Evolutionary conservation across 2,113 vertebrate genomes (phyloP).

Genomic region (Semnopithecus entellus): DNA sequence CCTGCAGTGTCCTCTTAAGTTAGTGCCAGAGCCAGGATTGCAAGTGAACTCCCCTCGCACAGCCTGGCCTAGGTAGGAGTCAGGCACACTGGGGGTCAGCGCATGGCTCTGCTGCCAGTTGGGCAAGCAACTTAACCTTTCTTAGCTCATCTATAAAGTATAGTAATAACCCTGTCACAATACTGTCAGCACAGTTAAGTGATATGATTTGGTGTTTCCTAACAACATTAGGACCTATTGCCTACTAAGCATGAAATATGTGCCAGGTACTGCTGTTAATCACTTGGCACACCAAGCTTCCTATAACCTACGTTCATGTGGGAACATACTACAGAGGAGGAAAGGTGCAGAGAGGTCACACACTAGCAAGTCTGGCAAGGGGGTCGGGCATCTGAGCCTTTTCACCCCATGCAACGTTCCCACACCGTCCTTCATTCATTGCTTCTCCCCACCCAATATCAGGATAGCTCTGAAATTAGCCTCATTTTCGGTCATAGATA

Average conservation of each 20-base stretch:
- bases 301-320: too few species aligned
- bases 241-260: not conserved
- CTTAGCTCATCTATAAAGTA: not conserved
- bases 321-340: not conserved
- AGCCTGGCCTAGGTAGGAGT: not conserved
- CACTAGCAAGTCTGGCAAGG: not conserved
- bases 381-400: not conserved
- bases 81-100: accelerated
- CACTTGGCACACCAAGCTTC: not conserved
- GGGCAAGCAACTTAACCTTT: not conserved
- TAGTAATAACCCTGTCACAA: not conserved
- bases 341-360: too few species aligned
- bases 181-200: not conserved
- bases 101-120: not conserved
- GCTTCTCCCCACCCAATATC: not conserved
- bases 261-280: not conserved
- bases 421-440: not conserved
- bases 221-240: not conserved
- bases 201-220: not conserved
- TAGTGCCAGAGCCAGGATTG: not conserved
- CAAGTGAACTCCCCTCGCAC: not conserved
- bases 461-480: not conserved
- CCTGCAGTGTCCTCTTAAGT: not conserved
- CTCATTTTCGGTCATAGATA: not conserved
- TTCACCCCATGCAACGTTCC: too few species aligned